These are phyloP conservation scores for Pygoscelis adeliae DNA, from an alignment of 2,113 vertebrate species.

Conservation along the genomic window DNA sequence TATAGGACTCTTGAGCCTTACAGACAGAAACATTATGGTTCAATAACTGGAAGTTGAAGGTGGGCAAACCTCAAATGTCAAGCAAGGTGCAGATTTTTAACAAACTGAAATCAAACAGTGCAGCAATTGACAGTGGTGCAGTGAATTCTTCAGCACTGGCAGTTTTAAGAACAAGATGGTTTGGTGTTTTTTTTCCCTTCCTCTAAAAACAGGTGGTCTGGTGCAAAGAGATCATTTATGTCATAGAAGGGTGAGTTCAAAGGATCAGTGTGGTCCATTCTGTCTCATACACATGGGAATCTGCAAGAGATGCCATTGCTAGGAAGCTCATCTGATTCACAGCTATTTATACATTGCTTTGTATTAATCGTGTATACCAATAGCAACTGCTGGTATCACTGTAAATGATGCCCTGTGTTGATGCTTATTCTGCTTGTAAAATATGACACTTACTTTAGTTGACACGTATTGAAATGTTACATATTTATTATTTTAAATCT, in stretches of 20 bases:
- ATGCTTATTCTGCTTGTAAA: not conserved
- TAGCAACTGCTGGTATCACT: not conserved
- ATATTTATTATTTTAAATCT: not conserved
- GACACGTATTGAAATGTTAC: not conserved
- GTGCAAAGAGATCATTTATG: not conserved
- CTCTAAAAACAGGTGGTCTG: not conserved
- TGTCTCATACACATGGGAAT: not conserved
- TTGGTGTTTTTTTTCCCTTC: too few species aligned
- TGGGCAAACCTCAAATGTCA: not conserved
- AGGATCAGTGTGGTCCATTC: not conserved
- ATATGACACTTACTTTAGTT: not conserved
- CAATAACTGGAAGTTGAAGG: constrained; percentile 13
- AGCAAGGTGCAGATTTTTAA: not conserved
- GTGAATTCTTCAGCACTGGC: not conserved
- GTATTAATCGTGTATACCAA: not conserved
- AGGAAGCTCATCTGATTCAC: not conserved
- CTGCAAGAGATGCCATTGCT: not conserved
- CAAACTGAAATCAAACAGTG: not conserved
- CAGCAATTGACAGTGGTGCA: not conserved
- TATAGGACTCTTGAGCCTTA: constrained; percentile 18
- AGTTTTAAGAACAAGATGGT: not conserved
- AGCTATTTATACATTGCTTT: not conserved
- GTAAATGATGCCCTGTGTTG: not conserved
- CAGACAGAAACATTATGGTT: constrained; percentile 34
- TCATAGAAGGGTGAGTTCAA: not conserved